Base-by-base conservation (phyloP, 1,140 invertebrate species). In the Daktulosphaira vitifoliae region DNA sequence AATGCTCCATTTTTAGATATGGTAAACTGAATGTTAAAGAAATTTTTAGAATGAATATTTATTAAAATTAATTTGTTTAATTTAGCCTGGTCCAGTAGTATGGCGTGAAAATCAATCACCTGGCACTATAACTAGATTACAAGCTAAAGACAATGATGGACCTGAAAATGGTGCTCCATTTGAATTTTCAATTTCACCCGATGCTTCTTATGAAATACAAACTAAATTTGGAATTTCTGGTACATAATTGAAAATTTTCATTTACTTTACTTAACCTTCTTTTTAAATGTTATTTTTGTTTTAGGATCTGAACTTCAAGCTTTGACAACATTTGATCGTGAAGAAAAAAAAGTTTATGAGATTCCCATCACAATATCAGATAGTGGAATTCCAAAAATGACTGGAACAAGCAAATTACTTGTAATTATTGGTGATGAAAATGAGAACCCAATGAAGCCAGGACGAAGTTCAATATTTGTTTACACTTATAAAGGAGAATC, bases 391-490 rank as follows among this genome's bases (percentile, higher is more conserved):
- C 88, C 88, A 0, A 73, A 78, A 8, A 75, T 83, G 75, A 87
- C 84, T 0, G 85, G 83, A 0, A 85, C 85, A 0, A 90, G 88
- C 46, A 86, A 82, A 2, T 76, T 94, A 0, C 84, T 82, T 38
- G 84, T 97, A 1, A 85, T 92, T 11, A 94, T 97, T 67, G 92
- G 90, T 2, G 92, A 96, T 75, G 79, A 81, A 44, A 96, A 96
- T 73, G 92, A 96, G 71, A 94, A 94, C 74, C 73, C 79, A 1
- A 95, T 94, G 84, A 76, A 77, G 1, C 78, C 84, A 48, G 92
- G 92, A 0, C 80, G 82, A 5, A 94, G 92, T 71, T 81, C 84
- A 53, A 94, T 96, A 71, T 88, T 91, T 72, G 88, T 96, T 1
- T 96, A 95, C 74, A 93, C 92, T 73, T 96, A 90, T 72, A 87